Percentiles rank a stretch among this genome's conserved stretches.
phyloP scores from a whole-genome alignment of 1,140 invertebrate genomes.

The Ridgeia piscesae region DNA sequence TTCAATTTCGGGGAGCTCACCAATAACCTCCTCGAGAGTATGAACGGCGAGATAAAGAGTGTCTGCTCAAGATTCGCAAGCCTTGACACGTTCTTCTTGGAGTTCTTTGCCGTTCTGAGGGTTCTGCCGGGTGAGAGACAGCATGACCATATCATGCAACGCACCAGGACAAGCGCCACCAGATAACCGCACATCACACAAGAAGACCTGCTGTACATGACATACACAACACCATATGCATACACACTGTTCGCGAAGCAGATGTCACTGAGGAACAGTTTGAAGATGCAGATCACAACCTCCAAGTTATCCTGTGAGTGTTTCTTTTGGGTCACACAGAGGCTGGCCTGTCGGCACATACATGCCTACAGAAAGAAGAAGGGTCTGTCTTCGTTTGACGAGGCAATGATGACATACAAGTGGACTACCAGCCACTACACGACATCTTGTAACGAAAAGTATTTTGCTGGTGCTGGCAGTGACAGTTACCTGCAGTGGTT shows the following conservation, averaged over 20 bases:
- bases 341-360: not conserved
- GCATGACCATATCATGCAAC: too few species aligned
- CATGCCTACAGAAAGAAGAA: not conserved
- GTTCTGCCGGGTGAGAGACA: too few species aligned
- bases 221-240: not conserved
- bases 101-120: not conserved
- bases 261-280: not conserved
- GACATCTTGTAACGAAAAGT: too few species aligned
- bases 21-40: not conserved
- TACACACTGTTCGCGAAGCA: not conserved
- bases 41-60: conserved; percentile 9
- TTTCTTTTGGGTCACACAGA: not conserved
- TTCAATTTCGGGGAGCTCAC: not conserved
- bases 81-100: not conserved
- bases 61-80: not conserved
- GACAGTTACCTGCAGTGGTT: too few species aligned
- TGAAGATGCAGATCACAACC: not conserved
- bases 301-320: too few species aligned
- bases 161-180: too few species aligned
- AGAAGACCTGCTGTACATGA: not conserved
- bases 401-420: not conserved
- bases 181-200: not conserved
- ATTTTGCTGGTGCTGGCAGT: too few species aligned
- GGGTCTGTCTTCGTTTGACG: not conserved
- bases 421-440: not conserved